These are phyloP conservation scores for Phalacrocorax brasilianus DNA, from an alignment of 2,113 vertebrate genomes.

Conservation along the genomic window DNA sequence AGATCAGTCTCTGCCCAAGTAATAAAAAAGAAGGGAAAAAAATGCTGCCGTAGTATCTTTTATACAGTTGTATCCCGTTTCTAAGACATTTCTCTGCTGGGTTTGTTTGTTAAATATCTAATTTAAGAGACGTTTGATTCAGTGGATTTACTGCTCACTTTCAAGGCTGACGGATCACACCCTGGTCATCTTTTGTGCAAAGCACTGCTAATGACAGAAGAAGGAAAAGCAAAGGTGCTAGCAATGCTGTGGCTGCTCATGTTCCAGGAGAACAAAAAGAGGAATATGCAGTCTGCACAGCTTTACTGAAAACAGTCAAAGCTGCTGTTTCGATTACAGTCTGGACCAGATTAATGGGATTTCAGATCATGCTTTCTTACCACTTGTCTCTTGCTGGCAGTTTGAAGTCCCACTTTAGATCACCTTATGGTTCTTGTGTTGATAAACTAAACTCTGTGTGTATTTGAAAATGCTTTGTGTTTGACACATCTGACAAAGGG, in stretches of 20 bases:
- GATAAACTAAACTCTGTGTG: background rate
- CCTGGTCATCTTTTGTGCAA: background rate
- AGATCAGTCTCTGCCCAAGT: background rate
- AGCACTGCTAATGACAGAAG: background rate
- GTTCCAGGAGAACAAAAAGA: background rate
- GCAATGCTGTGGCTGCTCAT: background rate
- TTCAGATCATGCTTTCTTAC: background rate
- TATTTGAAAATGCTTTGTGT: background rate
- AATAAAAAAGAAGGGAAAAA: background rate
- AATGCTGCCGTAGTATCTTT: rapidly evolving
- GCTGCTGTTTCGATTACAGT: background rate
- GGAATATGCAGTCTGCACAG: rapidly evolving
- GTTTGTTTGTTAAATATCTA: background rate
- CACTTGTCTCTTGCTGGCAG: background rate
- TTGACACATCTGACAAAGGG: background rate
- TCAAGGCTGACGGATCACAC: background rate
- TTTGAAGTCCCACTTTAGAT: background rate
- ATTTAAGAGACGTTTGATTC: background rate
- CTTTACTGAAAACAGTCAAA: background rate
- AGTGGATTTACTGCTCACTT: background rate
- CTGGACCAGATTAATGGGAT: background rate
- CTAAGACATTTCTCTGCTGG: background rate
- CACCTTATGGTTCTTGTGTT: background rate
- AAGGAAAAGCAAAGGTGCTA: background rate
- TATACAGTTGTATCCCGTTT: background rate